phyloP scores from a whole-genome alignment of 2,113 vertebrate genomes.

The Amphiprion ocellaris region DNA sequence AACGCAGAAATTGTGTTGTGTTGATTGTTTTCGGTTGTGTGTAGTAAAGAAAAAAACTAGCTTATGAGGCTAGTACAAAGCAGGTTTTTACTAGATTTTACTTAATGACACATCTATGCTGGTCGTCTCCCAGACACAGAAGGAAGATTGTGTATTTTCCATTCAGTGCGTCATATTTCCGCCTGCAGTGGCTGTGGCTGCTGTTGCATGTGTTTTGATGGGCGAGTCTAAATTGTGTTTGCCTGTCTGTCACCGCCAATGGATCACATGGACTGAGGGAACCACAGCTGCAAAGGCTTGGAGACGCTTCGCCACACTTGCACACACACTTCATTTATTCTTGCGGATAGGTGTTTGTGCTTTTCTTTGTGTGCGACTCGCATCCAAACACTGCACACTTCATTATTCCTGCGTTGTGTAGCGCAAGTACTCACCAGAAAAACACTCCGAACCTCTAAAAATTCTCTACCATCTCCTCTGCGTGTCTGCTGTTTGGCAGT shows the following conservation, averaged over 20 bases:
- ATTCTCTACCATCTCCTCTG: slow-evolving; percentile 15
- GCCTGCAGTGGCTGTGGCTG: slow-evolving; percentile 51
- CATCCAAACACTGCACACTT: slow-evolving; percentile 29
- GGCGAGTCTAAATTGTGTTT: slow-evolving; percentile 74
- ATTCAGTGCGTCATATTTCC: slow-evolving; percentile 51
- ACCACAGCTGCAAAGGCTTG: slow-evolving; percentile 58
- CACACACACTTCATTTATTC: slow-evolving; percentile 57
- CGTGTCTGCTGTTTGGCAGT: slow-evolving; percentile 21
- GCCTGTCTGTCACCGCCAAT: slow-evolving; percentile 72
- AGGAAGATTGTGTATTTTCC: slow-evolving; percentile 47
- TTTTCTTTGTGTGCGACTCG: slow-evolving; percentile 2
- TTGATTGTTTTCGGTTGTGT: not conserved
- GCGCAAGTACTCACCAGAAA: slow-evolving; percentile 19
- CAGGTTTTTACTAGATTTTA: slow-evolving; percentile 1
- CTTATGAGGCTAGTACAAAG: not conserved
- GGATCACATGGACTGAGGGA: slow-evolving; percentile 60
- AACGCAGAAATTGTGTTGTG: not conserved
- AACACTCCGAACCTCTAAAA: slow-evolving; percentile 28
- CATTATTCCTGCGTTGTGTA: slow-evolving; percentile 46
- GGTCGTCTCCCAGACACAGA: slow-evolving; percentile 36
- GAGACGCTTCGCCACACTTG: slow-evolving; percentile 61
- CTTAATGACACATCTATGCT: slow-evolving; percentile 32
- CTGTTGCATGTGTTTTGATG: slow-evolving; percentile 68
- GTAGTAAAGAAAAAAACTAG: not conserved
- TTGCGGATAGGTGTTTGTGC: slow-evolving; percentile 39